These are phyloP conservation scores for Pedicia rivosa DNA, from an alignment of 2,888 invertebrate genomes.

Conservation along the genomic window DNA sequence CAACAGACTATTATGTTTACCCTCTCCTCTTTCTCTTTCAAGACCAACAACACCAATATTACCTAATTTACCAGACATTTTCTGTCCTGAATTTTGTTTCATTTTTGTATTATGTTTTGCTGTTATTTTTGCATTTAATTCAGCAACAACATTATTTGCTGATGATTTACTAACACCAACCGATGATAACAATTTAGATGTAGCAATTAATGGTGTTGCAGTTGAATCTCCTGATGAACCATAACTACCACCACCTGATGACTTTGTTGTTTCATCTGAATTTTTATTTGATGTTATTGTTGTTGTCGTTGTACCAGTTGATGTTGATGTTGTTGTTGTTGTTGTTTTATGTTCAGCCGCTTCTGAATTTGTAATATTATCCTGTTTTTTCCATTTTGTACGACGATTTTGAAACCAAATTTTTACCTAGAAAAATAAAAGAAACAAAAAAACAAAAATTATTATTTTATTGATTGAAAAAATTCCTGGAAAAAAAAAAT, in stretches of 20 bases:
- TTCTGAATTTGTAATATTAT: constrained; percentile 78
- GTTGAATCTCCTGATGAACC: constrained; percentile 9
- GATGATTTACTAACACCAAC: too few species aligned
- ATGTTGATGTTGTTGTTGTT: not conserved
- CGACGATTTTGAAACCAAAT: constrained; percentile 32
- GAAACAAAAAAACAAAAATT: constrained; percentile 10
- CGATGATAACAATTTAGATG: constrained; percentile 12
- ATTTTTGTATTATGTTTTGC: constrained; percentile 26
- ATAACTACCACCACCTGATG: not conserved
- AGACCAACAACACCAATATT: too few species aligned
- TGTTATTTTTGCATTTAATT: constrained; percentile 22
- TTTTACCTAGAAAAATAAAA: constrained; percentile 22
- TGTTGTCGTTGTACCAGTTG: constrained; percentile 5
- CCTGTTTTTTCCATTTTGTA: constrained; percentile 68
- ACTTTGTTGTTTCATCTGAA: constrained; percentile 8
- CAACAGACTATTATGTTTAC: too few species aligned
- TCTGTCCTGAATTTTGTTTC: constrained; percentile 14
- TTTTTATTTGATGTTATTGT: constrained; percentile 3
- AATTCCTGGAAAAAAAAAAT: constrained; percentile 5
- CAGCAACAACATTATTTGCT: constrained; percentile 11
- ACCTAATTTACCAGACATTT: not conserved
- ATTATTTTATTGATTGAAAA: not conserved
- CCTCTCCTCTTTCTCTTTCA: too few species aligned
- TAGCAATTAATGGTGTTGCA: constrained; percentile 11
- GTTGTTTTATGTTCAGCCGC: constrained; percentile 58